Base-by-base conservation (phyloP, 2,113 vertebrate genomes). In the Apeltes quadracus region DNA sequence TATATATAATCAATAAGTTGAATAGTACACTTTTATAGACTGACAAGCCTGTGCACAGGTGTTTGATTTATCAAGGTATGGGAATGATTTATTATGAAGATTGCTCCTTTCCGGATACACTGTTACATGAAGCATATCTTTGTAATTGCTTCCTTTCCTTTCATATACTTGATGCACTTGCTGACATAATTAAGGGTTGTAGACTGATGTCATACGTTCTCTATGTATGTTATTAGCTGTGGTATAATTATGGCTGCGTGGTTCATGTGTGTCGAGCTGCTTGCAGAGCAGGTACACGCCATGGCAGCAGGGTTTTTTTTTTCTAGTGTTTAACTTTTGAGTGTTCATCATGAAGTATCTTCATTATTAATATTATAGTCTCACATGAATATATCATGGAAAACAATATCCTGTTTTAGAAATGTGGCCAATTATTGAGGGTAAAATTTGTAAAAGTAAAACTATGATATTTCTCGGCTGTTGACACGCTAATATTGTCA, bases 51-150 rank as follows among this genome's bases (percentile, higher is more conserved):
- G 54, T 59, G 18, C 57, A 51, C 29, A 32, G 34, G 39, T 15
- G 50, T 46, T 39, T 75, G 50, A 68, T 75, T 38, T 53, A 50
- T 39, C 53, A 70, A 61, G 48, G n/a, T 32, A 70, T 32, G 29
- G 44, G 48, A 34, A 23, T 38, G 66, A 62, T 56, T 64, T 39
- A 43, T 70, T 50, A 14, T 64, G 14, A 22, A 44, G 41, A 57
- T 38, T 29, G 7, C 34, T 63, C 36, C 15, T 25, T 20, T 43
- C 43, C 32, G 36, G 43, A 9, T 65, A 36, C 11, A 55, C 16
- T 25, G 48, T 71, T 75, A 50, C 36, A 67, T 23, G 44, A 34
- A 39, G 71, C 53, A 16, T 27, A 32, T 56, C 27, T 7, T 44
- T 32, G 6, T 16, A 20, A 46, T 46, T 7, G 14, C 50, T 56